These are phyloP conservation scores for Carterocephalus palaemon DNA, from an alignment of 2,888 invertebrate species.

Conservation along the genomic window DNA sequence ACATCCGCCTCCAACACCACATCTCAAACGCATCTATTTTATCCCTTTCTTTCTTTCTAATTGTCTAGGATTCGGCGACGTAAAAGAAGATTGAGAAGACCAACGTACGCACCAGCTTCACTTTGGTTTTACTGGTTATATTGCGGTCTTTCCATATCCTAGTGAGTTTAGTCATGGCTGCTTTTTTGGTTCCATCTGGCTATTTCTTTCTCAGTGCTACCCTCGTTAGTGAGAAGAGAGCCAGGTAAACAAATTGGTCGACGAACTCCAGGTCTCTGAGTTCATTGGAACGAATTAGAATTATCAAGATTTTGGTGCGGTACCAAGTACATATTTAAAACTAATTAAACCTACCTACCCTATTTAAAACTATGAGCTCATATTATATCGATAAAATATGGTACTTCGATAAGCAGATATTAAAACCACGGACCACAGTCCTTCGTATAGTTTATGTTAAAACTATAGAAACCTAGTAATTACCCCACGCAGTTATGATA, in stretches of 20 bases:
- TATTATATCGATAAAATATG: too few relatives aligned
- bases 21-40: constrained; percentile 1
- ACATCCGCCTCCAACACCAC: not conserved
- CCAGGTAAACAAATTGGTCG: constrained; percentile 2
- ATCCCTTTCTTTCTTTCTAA: not conserved
- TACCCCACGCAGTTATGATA: too few relatives aligned
- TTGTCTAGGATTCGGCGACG: not conserved
- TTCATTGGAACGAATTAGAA: constrained; percentile 5
- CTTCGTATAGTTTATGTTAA: too few relatives aligned
- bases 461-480: too few relatives aligned
- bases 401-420: too few relatives aligned
- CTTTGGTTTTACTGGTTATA: constrained; percentile 4
- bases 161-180: constrained; percentile 6
- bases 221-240: constrained; percentile 3
- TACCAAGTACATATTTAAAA: too few relatives aligned
- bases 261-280: constrained; percentile 1
- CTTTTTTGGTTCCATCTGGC: not conserved
- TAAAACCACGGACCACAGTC: too few relatives aligned
- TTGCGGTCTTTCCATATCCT: constrained; percentile 10
- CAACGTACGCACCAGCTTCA: constrained; percentile 4
- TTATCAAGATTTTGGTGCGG: too few relatives aligned
- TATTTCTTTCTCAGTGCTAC: constrained; percentile 5
- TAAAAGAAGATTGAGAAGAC: constrained; percentile 12
- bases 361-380: too few relatives aligned
- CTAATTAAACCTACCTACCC: too few relatives aligned